Evolutionary conservation across 2,113 vertebrate species (phyloP).

Genomic region (Protobothrops flavoviridis): DNA sequence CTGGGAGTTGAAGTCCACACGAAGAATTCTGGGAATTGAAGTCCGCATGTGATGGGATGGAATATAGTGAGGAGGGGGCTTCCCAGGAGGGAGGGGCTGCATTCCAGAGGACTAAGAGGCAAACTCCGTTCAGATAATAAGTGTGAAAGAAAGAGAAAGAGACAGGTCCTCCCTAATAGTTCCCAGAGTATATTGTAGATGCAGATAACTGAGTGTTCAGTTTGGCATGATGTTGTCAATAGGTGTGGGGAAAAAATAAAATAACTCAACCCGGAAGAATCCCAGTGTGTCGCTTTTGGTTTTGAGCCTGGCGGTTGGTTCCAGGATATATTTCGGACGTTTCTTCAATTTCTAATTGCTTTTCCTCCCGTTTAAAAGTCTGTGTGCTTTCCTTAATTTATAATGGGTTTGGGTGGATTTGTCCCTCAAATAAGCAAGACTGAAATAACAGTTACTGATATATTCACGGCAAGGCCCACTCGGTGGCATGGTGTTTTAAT

Average conservation of each 20-base stretch:
- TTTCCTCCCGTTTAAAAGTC: not conserved
- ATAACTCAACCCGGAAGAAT: not conserved
- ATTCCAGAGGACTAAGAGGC: not conserved
- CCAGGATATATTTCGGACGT: not conserved
- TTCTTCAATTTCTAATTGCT: not conserved
- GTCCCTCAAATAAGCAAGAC: not conserved
- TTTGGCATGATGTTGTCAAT: not conserved
- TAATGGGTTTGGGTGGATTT: constrained; percentile 13
- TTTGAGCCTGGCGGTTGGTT: not conserved
- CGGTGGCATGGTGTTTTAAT: constrained; percentile 31
- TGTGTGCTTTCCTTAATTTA: constrained; percentile 12
- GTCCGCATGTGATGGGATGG: not conserved
- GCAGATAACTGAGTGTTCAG: not conserved
- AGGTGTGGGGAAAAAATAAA: not conserved
- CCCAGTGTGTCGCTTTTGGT: no score
- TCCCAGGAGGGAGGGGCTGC: not conserved
- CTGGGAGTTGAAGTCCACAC: no score
- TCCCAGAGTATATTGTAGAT: not conserved
- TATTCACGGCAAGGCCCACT: constrained; percentile 32
- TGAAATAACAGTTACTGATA: constrained; percentile 21
- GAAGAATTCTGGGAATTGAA: no score
- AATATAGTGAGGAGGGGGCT: not conserved
- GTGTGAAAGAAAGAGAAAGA: not conserved
- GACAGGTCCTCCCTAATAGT: not conserved
- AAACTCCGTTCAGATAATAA: not conserved